Base-by-base conservation (phyloP, 2,888 invertebrate genomes). In the Ectropis crepuscularia region DNA sequence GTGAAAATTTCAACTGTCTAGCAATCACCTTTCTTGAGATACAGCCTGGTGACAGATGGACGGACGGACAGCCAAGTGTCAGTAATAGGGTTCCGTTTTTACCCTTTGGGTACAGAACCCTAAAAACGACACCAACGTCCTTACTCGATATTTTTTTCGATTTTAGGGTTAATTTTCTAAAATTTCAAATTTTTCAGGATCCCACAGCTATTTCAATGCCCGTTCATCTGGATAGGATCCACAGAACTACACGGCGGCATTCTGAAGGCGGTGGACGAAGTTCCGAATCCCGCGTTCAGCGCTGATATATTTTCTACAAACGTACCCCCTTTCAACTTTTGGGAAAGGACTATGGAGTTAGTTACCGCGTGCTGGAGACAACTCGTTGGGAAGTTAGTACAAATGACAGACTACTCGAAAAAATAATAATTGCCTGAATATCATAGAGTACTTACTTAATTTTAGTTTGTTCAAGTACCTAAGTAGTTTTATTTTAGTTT, bases 241-340 rank as follows among this genome's bases (percentile, higher is more conserved):
- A 86, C 87, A 0, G 88, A 88, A 65, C 80, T 86, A 0, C 86
- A 88, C 51, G 87, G 87, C 81, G 77, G 81, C 36, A 42, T 82
- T 0, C 37, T 89, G 55, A 77, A 78, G 28, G 2, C 88, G 0
- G 72, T 89, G 2, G 89, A 89, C 10, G 87, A 84, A 5, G 53
- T 82, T 0, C 75, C 86, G 0, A 89, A 87, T 61, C 87, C 90
- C 0, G 80, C 89, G 0, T 88, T 84, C 61, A 82, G 66, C 8
- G 77, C 81, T 2, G 89, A 89, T 55, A 6, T 87, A 5, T 82
- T 87, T 53, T 78, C 86, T 0, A 42, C 63, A 0, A 70, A 63
- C 36, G 72, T 61, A 12, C 75, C 83, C 0, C 88, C 89, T 0
- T 71, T 87, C 0, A 71, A 43, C 0, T 83, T 86, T 53, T 74